A percentile compares a stretch with the other conserved stretches of the same genome.
Conservation (phyloP, 2,797 vertebrate genomes). For the Gallinago nigripennis region DNA sequence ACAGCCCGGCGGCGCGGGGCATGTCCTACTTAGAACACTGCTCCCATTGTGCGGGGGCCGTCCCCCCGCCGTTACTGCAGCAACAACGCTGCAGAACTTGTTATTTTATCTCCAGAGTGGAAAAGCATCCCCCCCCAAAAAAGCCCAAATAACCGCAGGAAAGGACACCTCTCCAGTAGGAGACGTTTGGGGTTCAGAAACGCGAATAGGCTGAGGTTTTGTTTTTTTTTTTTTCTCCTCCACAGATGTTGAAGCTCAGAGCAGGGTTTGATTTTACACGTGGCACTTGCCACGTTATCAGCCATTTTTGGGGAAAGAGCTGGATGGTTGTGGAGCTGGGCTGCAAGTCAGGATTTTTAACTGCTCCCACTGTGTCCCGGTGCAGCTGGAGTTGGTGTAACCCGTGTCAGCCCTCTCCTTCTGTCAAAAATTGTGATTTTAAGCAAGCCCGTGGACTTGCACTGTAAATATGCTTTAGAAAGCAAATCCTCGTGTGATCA, state of each 20-base stretch:
- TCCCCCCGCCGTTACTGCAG: conserved; percentile 38
- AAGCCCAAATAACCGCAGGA: not conserved
- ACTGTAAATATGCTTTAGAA: not conserved
- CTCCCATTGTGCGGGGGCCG: conserved; percentile 37
- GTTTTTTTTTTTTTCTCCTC: not conserved
- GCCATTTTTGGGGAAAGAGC: not conserved
- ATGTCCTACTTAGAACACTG: conserved; percentile 66
- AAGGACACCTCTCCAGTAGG: not conserved
- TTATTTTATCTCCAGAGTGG: conserved; percentile 29
- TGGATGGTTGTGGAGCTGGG: not conserved
- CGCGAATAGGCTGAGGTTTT: accelerated
- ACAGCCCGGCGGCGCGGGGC: not conserved
- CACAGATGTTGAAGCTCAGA: not conserved
- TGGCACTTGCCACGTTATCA: not conserved
- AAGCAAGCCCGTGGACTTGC: not conserved
- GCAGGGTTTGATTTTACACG: accelerated
- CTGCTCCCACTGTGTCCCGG: accelerated
- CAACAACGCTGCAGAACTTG: conserved; percentile 52
- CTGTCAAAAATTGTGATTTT: not conserved
- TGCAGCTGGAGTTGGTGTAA: not conserved
- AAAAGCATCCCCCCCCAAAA: not conserved
- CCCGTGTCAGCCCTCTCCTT: not conserved
- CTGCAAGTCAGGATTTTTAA: not conserved
- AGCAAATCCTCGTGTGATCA: not conserved
- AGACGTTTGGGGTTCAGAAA: not conserved